Evolutionary conservation across 2,888 invertebrate species (phyloP).

Genomic region (Liodrosophila aerea): DNA sequence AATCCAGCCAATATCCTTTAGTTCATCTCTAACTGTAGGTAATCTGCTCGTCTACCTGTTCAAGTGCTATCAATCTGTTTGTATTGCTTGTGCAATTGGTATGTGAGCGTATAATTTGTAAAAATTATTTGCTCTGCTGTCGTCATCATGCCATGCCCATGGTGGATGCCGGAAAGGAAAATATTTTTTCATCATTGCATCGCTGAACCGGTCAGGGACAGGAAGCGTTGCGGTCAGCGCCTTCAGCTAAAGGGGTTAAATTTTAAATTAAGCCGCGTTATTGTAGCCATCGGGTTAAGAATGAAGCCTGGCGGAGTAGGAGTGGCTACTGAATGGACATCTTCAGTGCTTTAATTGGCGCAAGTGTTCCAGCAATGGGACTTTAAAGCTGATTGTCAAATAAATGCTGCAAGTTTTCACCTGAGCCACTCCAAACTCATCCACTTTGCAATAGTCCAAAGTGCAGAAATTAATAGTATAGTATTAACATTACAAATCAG

Average conservation of each 20-base stretch:
- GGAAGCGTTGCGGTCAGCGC: slow-evolving; percentile 67
- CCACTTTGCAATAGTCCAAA: slow-evolving; percentile 9
- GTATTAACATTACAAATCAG: too few relatives aligned
- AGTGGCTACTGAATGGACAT: slow-evolving; percentile 7
- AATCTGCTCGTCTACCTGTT: neutral
- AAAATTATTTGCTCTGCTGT: slow-evolving; percentile 71
- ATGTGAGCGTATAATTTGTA: slow-evolving; percentile 74
- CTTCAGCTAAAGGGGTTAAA: slow-evolving; percentile 68
- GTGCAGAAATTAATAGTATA: too few relatives aligned
- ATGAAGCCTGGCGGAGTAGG: neutral
- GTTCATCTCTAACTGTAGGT: neutral
- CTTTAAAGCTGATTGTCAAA: slow-evolving; percentile 59
- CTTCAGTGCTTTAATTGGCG: slow-evolving; percentile 55
- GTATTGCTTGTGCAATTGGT: slow-evolving; percentile 58
- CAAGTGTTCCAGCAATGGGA: slow-evolving; percentile 33
- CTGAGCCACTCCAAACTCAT: slow-evolving; percentile 7
- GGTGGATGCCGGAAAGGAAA: slow-evolving; percentile 46
- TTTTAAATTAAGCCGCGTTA: slow-evolving; percentile 66
- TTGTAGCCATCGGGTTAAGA: slow-evolving; percentile 32
- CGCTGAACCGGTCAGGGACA: slow-evolving; percentile 47
- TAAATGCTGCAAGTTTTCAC: slow-evolving; percentile 35
- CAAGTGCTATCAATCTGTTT: slow-evolving; percentile 36
- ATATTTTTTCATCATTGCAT: slow-evolving; percentile 67
- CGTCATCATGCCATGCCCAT: slow-evolving; percentile 35
- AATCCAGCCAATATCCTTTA: too few relatives aligned